These are phyloP conservation scores for Leiothrix lutea DNA, from an alignment of 2,113 vertebrate species.

Conservation along the genomic window DNA sequence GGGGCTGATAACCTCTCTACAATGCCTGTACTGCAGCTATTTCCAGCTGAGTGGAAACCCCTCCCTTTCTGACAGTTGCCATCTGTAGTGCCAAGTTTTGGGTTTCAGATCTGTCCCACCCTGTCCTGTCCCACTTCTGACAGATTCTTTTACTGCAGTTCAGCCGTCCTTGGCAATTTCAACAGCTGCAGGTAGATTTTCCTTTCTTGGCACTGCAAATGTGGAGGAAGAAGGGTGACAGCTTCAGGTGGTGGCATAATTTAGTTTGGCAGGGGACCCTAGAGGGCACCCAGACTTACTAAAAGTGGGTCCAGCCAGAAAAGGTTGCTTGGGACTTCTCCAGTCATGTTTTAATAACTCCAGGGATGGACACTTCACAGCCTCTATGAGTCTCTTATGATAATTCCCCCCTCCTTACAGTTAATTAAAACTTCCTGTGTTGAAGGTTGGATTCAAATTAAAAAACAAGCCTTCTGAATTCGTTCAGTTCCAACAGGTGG, in stretches of 20 bases:
- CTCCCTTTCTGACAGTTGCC: not conserved
- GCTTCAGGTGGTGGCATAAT: not conserved
- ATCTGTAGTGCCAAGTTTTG: not conserved
- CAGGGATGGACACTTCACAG: not conserved
- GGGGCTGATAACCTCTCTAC: not conserved
- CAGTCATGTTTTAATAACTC: not conserved
- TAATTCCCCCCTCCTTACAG: no score
- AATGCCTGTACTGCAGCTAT: not conserved
- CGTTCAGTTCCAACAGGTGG: not conserved
- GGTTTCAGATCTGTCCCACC: not conserved
- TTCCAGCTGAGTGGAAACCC: not conserved
- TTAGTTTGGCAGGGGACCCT: not conserved
- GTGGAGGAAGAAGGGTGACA: not conserved
- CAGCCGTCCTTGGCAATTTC: not conserved
- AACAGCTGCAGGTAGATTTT: not conserved
- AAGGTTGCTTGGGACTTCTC: not conserved
- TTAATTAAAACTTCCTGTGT: not conserved
- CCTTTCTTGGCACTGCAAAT: not conserved
- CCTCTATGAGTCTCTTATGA: accelerated
- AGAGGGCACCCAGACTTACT: not conserved
- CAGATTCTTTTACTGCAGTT: not conserved
- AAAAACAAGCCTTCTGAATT: not conserved
- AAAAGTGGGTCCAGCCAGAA: not conserved
- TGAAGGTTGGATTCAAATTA: not conserved
- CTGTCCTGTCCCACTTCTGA: not conserved